Evolutionary conservation across 2,888 invertebrate species (phyloP).

Genomic region (Bimastos eiseni): DNA sequence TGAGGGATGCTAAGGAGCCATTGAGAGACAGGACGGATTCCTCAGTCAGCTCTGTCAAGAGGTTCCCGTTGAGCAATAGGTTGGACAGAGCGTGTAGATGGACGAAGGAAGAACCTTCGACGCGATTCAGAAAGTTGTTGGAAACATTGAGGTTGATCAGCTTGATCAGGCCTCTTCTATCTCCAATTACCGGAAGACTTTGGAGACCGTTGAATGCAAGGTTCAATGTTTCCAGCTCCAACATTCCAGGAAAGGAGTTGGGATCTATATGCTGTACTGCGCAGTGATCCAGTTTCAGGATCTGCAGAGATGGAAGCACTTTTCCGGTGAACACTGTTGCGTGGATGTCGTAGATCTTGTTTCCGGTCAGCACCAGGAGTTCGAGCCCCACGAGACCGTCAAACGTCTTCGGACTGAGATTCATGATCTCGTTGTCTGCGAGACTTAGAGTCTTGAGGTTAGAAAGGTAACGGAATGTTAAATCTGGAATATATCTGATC

Average conservation of each 20-base stretch:
- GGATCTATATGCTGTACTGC: background rate
- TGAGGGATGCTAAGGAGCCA: background rate
- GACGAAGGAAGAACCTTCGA: background rate
- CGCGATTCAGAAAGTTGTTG: background rate
- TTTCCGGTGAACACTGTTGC: background rate
- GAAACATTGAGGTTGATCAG: background rate
- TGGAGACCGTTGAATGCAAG: background rate
- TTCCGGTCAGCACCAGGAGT: background rate
- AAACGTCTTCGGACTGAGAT: background rate
- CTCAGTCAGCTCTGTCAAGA: background rate
- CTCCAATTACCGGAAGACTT: background rate
- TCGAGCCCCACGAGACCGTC: background rate
- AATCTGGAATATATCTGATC: background rate
- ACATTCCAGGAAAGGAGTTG: background rate
- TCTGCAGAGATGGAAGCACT: background rate
- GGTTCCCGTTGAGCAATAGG: background rate
- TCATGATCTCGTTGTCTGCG: background rate
- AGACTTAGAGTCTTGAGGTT: background rate
- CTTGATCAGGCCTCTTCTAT: background rate
- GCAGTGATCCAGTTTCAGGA: constrained; percentile 18
- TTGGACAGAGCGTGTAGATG: background rate
- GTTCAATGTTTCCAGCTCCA: background rate
- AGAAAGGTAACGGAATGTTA: background rate
- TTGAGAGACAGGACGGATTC: background rate
- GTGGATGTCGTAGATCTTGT: background rate